Base-by-base conservation (phyloP, 2,113 vertebrate genomes). In the Chitala chitala region DNA sequence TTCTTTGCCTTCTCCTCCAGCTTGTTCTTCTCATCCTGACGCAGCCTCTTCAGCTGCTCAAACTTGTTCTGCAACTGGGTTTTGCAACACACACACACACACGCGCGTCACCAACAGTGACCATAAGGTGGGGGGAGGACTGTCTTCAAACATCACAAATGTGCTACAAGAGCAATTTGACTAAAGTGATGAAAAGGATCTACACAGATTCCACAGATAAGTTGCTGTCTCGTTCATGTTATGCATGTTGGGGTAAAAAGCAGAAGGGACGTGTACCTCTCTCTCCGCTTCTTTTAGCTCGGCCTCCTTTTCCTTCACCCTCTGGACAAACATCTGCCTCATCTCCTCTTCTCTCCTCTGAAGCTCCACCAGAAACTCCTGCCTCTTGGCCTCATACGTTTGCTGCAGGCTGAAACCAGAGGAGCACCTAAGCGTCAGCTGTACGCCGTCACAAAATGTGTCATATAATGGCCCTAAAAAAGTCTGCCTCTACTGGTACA, bases 261-360 rank as follows among this genome's bases (percentile, higher is more conserved):
- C 31, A 38, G 69, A 29, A 5, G 29, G 6, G 53, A 20, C 4
- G 22, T 24, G 88, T 80, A 95, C 94, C 78, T 94, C 93, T 77
- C 93, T 92, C 83, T 95, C 93, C 0, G 92, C 92, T 78, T 95
- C 93, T 80, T 94, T 94, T 50, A 95, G 55, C 75, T 95, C 92
- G 0, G 90, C 89, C 81, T 95, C 94, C 78, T 95, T 95, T 78
- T 94, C 93, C 78, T 94, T 95, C 42, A 95, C 94, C 33, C 94
- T 86, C 92, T 92, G 92, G 65, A 95, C 93, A 13, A 95, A 95
- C 91, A 93, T 94, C 76, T 95, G 93, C 77, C 93, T 91, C 94
- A 95, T 94, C 74, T 95, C 94, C 1, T 94, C 94, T 78, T 95
- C 94, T 66, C 93, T 91, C 80, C 89, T 89, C 87, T 94, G 93